A percentile compares a stretch with the other conserved stretches of the same genome.
phyloP scores from a whole-genome alignment of 2,888 invertebrate genomes.

The Alsophila aescularia region DNA sequence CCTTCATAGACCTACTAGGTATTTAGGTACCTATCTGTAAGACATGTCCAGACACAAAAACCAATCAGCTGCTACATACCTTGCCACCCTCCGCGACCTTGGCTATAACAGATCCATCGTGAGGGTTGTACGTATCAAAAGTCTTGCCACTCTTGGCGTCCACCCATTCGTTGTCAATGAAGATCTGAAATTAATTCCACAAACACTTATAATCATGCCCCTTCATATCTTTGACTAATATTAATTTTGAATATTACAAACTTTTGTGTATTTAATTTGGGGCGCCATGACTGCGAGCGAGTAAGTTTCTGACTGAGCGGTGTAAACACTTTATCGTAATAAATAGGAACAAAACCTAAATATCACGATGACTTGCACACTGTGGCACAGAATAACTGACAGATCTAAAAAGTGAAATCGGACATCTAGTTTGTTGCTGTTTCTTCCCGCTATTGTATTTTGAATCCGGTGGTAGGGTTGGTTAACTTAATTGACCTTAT shows the following conservation, averaged over 20 bases:
- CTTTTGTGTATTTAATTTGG: slow-evolving; percentile 12
- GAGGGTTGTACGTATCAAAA: slow-evolving; percentile 91
- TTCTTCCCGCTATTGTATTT: no score
- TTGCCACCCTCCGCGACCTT: slow-evolving; percentile 92
- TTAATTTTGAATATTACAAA: slow-evolving; percentile 3
- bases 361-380: background rate
- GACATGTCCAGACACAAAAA: no score
- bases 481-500: no score
- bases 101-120: slow-evolving; percentile 88
- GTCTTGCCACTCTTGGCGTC: slow-evolving; percentile 92
- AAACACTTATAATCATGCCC: background rate
- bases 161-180: slow-evolving; percentile 77
- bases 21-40: slow-evolving; percentile 56
- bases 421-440: no score
- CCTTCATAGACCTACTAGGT: no score
- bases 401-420: no score
- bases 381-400: no score
- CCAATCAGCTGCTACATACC: no score
- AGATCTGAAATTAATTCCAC: slow-evolving; percentile 48
- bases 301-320: background rate
- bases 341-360: background rate
- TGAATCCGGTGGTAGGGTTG: no score
- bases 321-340: background rate
- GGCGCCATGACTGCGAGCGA: slow-evolving; percentile 3
- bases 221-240: no score